phyloP scores from a whole-genome alignment of 1,140 invertebrate genomes.

The Cydia amplana region DNA sequence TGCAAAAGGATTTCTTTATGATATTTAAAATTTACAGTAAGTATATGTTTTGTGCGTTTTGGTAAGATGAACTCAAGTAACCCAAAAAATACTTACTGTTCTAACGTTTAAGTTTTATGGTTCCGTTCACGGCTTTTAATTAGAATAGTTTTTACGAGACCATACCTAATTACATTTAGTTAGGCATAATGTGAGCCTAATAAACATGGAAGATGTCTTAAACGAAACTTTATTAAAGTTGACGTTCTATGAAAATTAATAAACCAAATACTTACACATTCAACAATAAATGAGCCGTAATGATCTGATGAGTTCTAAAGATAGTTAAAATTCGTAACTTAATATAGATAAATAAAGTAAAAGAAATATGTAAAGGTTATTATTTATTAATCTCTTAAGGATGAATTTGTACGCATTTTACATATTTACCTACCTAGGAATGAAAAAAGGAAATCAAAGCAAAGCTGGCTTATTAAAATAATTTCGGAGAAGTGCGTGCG shows the following conservation, averaged over 20 bases:
- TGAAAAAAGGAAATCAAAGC: constrained; percentile 62
- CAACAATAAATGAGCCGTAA: neutral
- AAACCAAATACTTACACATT: neutral
- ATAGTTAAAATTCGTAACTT: neutral
- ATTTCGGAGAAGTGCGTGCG: constrained; percentile 72
- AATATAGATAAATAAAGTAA: neutral
- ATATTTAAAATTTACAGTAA: neutral
- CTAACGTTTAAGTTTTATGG: neutral
- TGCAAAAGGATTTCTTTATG: neutral
- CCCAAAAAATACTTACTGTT: too few species aligned
- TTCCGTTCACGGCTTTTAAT: neutral
- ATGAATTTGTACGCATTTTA: constrained; percentile 40
- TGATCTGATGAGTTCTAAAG: neutral
- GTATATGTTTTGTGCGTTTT: neutral
- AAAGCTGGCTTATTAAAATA: constrained; percentile 77
- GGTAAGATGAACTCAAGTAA: too few species aligned
- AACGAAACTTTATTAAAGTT: neutral
- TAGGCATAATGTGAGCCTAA: neutral
- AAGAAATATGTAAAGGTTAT: constrained; percentile 3
- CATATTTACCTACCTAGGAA: constrained; percentile 41
- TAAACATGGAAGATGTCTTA: neutral
- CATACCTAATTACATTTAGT: neutral
- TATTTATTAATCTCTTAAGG: constrained; percentile 35
- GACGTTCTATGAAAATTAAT: neutral
- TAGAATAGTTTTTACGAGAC: neutral